Evolutionary conservation across 2,888 invertebrate genomes (phyloP).

Genomic region (Bellardia bayeri): DNA sequence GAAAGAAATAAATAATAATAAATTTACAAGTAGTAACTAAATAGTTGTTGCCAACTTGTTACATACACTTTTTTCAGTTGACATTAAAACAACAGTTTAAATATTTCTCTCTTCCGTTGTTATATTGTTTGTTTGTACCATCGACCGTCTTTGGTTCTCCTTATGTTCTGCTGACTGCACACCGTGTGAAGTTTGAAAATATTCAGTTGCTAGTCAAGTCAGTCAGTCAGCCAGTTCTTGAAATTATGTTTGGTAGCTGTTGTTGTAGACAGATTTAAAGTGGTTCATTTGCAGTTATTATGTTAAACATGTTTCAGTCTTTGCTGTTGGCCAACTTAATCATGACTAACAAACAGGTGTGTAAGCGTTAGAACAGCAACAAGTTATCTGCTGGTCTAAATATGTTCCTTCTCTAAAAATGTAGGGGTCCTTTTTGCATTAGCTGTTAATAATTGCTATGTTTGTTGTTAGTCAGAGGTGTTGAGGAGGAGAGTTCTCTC

Average conservation of each 20-base stretch:
- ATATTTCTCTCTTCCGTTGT: conserved; percentile 45
- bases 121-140: not conserved
- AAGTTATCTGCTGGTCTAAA: conserved; percentile 5
- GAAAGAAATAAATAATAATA: conserved; percentile 45
- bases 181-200: conserved; percentile 67
- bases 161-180: conserved; percentile 67
- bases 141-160: not conserved
- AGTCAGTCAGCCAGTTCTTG: not conserved
- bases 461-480: conserved; percentile 10
- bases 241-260: conserved; percentile 18
- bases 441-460: conserved; percentile 37
- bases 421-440: conserved; percentile 57
- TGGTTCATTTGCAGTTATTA: conserved; percentile 56
- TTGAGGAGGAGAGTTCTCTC: not conserved
- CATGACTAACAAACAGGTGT: conserved; percentile 29
- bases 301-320: conserved; percentile 55
- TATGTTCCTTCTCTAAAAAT: not conserved
- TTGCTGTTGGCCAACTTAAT: conserved; percentile 21
- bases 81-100: conserved; percentile 32
- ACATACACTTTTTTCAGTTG: conserved; percentile 30
- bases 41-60: conserved; percentile 49
- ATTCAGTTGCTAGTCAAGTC: not conserved
- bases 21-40: conserved; percentile 1
- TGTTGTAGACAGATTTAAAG: conserved; percentile 59
- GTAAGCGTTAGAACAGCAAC: conserved; percentile 9